These are phyloP conservation scores for Leiothrix lutea DNA, from an alignment of 2,113 vertebrate species.

Conservation along the genomic window DNA sequence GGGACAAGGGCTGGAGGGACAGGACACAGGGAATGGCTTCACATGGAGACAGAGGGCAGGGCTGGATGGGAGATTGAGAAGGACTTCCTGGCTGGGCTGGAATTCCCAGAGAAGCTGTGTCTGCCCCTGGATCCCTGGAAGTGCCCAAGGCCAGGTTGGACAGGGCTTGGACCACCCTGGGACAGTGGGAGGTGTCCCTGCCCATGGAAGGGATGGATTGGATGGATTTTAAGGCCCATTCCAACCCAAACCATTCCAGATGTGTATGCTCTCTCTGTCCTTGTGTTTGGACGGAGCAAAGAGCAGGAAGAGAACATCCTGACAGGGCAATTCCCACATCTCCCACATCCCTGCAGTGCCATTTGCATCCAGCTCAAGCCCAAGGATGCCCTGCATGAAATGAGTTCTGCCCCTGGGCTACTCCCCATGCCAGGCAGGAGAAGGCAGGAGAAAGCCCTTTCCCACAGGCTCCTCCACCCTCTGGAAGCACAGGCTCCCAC, in stretches of 20 bases:
- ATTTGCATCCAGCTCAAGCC: too few relatives aligned
- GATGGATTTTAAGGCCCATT: background rate
- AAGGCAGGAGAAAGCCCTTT: background rate
- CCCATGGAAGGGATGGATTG: too few relatives aligned
- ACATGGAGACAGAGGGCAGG: background rate
- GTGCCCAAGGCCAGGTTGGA: fast-evolving
- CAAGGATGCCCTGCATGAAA: fast-evolving
- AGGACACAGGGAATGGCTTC: background rate
- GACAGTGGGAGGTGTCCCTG: fast-evolving
- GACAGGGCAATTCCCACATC: fast-evolving
- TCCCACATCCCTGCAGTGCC: background rate
- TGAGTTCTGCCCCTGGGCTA: background rate
- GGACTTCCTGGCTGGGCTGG: background rate
- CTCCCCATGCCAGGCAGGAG: fast-evolving
- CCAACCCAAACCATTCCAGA: background rate
- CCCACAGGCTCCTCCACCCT: background rate
- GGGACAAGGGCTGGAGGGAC: background rate
- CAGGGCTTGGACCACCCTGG: fast-evolving
- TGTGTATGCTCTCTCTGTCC: too few relatives aligned
- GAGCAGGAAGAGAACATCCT: background rate
- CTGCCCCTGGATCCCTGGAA: background rate
- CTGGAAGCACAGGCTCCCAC: background rate
- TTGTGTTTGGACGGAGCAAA: background rate
- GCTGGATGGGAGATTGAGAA: background rate
- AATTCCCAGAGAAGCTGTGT: background rate